Evolutionary conservation across 2,888 invertebrate genomes (phyloP), one percentile per base, ranked within the genome.

Genomic region (Perithous albicinctus): DNA sequence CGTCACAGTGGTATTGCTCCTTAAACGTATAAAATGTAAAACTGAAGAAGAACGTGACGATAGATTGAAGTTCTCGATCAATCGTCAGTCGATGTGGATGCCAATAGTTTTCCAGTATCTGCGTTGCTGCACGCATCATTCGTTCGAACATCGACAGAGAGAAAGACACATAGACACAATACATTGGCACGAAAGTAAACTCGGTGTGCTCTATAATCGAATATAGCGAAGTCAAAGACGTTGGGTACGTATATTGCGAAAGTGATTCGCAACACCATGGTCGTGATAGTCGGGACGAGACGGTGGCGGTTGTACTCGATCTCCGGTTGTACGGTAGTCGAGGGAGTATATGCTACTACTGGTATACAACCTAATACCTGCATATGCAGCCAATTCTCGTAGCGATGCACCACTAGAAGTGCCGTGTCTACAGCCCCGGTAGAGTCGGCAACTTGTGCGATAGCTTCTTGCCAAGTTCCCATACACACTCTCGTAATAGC

Each of bases 41-140:
- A 29, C n/a, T 32, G 10, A 12, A 20, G 7, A 1, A 15, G n/a
- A 5, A 32, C 66, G 26, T 6, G 18, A 77, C 43, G 80, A 66
- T 59, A 41, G 43, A 76, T 73, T 38, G 67, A 81, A 81, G 73
- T 81, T 81, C 80, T 77, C 80, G 77, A 81, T 81, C 66, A 73
- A 72, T 35, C 56, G 72, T 73, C 77, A 72, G 54, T 73, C 51
- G 43, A 61, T 38, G 32, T 15, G 43, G 7, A 2, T 23, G 26
- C 43, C 41, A 26, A 74, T 74, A 51, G 54, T 69, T 67, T 32
- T 46, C 43, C 54, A 64, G 56, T 46, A 35, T 79, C 61, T 59
- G 48, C 64, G 70, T 48, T 70, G 41, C 35, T 56, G 46, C 70
- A 70, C 75, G 70, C 70, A 76, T 72, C 51, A 26, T 51, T 66